A percentile compares a stretch with the other conserved stretches of the same genome.
These are phyloP conservation scores for Bubalus kerabau DNA, from an alignment of 2,113 vertebrate species.

Conservation along the genomic window DNA sequence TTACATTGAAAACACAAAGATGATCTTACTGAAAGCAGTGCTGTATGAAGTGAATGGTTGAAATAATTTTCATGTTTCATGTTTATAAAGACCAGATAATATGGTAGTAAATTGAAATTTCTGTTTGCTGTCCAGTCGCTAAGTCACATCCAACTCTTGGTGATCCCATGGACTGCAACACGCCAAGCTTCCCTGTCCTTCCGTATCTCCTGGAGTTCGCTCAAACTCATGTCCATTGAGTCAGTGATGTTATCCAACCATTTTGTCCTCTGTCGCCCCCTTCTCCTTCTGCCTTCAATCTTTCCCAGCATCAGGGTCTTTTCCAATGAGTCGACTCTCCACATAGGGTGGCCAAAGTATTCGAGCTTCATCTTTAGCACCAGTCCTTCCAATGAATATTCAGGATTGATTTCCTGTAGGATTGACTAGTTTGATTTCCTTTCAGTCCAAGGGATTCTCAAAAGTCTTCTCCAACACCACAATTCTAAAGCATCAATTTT, in stretches of 20 bases:
- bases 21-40: conserved; percentile 6
- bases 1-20: conserved; percentile 40
- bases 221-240: background rate
- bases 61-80: conserved; percentile 48
- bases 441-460: background rate
- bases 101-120: background rate
- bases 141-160: background rate
- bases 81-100: conserved; percentile 17
- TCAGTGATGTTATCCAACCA: background rate
- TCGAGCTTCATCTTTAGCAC: background rate
- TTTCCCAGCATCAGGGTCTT: background rate
- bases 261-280: background rate
- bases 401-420: background rate
- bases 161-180: background rate
- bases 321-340: background rate
- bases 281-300: background rate
- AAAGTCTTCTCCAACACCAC: background rate
- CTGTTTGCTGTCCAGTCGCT: background rate
- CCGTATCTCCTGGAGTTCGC: background rate
- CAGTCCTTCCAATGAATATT: background rate
- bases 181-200: background rate
- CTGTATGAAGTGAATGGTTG: background rate
- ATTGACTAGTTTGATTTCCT: background rate
- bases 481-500: background rate
- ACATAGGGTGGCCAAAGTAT: background rate